Base-by-base conservation (phyloP, 1,140 invertebrate genomes). In the Drosophila triauraria region DNA sequence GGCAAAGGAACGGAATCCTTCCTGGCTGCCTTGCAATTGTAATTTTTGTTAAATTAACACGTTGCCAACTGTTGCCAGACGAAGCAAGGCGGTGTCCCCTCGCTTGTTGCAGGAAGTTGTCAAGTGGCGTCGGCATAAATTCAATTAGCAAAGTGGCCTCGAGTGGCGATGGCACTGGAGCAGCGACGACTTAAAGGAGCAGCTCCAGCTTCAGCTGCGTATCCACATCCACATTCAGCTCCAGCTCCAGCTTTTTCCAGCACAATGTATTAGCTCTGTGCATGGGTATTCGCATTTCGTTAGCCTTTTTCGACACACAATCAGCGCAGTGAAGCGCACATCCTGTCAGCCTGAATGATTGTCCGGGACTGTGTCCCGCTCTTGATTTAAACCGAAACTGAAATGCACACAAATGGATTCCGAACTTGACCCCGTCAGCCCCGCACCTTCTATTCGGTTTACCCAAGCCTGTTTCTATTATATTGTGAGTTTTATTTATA, bases 381-480 rank as follows among this genome's bases (percentile, higher is more conserved):
- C 72, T 83, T 87, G 84, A 87, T 87, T 87, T 88, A 88, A 87
- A 87, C 84, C 75, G 61, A 87, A 87, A 88, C 80, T 88, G 84
- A 87, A 87, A 87, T 87, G 84, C 84, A 88, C 84, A 87, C 84
- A 88, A 87, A 87, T 87, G 84, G 80, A 87, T 84, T 87, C 86
- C 72, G 68, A 87, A 74, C 85, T 80, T 75, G 79, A 80, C 80
- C 71, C 40, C 56, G 48, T 3, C 46, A 47, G 10, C 51, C 32
- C 35, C 1, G n/a, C 10, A 46, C 38, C 46, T 32, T 17, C 47
- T 38, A 4, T 35, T 12, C 17, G n/a, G 27, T 4, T 60, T 46
- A 44, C 13, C 62, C 40, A 69, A 68, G 58, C 27, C 67, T 46
- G 50, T 62, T 88, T 87, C 80, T 88, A 80, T 83, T 87, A 88